phyloP scores from a whole-genome alignment of 2,797 vertebrate species.

The Monodelphis domestica region DNA sequence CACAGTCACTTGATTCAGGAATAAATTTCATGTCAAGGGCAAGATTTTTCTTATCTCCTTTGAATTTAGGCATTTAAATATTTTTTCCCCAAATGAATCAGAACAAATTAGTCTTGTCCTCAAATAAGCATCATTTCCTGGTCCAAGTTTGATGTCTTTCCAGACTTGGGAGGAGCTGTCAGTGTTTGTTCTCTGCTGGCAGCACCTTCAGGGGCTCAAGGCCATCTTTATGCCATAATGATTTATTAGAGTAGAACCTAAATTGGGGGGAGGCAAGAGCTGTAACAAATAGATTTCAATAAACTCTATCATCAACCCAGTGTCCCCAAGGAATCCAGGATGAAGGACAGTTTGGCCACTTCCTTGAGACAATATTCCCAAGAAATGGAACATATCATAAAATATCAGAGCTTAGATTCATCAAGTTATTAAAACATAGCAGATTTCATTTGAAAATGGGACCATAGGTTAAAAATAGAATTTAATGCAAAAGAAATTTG shows the following conservation, averaged over 20 bases:
- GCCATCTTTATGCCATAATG: neutral
- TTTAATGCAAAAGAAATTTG: neutral
- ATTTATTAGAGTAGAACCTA: neutral
- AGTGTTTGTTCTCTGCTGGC: neutral
- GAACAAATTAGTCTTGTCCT: neutral
- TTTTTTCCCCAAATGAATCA: neutral
- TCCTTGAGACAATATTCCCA: too few relatives aligned
- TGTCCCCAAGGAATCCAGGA: neutral
- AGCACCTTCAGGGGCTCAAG: neutral
- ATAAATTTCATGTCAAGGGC: neutral
- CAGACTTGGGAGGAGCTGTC: neutral
- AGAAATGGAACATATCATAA: neutral
- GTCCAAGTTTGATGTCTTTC: neutral
- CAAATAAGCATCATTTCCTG: neutral
- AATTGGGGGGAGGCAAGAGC: neutral
- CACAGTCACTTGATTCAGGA: neutral
- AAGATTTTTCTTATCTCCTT: neutral
- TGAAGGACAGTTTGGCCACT: neutral
- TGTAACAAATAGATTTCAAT: neutral
- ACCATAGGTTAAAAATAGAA: neutral
- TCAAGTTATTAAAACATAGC: neutral
- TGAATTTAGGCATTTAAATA: neutral
- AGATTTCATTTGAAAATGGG: neutral
- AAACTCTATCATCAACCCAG: neutral
- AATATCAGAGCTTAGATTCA: neutral